phyloP scores from a whole-genome alignment of 1,140 invertebrate species.

The Drosophila nasuta region DNA sequence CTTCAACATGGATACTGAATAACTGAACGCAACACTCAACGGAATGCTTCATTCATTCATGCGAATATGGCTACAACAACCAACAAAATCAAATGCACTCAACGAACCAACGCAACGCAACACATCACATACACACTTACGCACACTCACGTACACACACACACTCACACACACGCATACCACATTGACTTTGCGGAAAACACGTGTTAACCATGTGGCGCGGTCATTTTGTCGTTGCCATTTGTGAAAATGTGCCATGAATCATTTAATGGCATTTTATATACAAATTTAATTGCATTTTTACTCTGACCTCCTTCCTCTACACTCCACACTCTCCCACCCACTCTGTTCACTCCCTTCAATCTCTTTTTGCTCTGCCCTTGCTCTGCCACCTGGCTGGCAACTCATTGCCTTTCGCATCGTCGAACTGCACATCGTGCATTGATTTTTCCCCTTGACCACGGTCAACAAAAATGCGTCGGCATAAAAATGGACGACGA shows the following conservation, averaged over 20 bases:
- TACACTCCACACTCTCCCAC: neutral
- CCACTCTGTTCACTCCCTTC: neutral
- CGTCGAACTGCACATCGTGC: constrained; percentile 54
- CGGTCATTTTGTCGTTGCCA: constrained; percentile 54
- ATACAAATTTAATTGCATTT: constrained; percentile 73
- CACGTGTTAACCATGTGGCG: constrained; percentile 75
- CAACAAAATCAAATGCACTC: constrained; percentile 46
- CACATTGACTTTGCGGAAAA: constrained; percentile 59
- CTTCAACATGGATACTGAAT: constrained; percentile 34
- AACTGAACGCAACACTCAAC: constrained; percentile 39
- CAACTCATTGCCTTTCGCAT: constrained; percentile 35
- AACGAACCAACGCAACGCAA: constrained; percentile 17
- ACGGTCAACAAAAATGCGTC: constrained; percentile 39
- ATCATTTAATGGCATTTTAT: constrained; percentile 71
- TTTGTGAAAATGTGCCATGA: constrained; percentile 70
- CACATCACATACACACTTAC: constrained; percentile 23
- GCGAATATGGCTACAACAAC: constrained; percentile 28
- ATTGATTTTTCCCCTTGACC: constrained; percentile 55
- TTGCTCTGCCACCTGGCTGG: neutral
- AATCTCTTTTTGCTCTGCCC: neutral
- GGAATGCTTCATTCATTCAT: constrained; percentile 39
- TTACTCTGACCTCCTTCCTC: constrained; percentile 40
- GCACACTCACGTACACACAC: constrained; percentile 17
- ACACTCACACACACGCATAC: constrained; percentile 5
- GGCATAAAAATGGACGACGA: constrained; percentile 57